These are phyloP conservation scores for Periphyllus acericola DNA, from an alignment of 2,888 invertebrate species.

Conservation along the genomic window DNA sequence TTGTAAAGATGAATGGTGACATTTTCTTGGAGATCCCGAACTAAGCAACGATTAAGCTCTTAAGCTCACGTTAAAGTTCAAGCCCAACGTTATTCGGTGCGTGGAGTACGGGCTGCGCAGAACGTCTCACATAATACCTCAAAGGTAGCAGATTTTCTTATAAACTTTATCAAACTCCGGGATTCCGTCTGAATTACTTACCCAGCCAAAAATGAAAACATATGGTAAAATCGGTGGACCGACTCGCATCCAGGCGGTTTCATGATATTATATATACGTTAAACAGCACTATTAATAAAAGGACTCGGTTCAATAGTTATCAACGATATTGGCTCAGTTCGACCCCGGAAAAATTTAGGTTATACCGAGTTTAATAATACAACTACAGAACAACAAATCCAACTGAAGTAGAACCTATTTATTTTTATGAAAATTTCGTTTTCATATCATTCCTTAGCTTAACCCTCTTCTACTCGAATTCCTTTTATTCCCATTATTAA, in stretches of 20 bases:
- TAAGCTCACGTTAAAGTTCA: constrained; percentile 51
- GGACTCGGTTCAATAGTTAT: not conserved
- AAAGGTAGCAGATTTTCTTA: constrained; percentile 43
- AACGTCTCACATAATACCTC: constrained; percentile 32
- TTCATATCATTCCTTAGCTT: not conserved
- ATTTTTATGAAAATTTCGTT: constrained; percentile 6
- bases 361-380: not conserved
- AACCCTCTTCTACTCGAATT: not conserved
- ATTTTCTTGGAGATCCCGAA: constrained; percentile 12
- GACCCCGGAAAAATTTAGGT: not conserved
- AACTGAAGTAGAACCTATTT: not conserved
- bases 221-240: not conserved
- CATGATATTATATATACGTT: no score
- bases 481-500: not conserved
- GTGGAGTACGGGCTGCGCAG: not conserved
- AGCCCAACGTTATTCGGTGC: not conserved
- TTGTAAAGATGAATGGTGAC: constrained; percentile 47
- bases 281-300: not conserved
- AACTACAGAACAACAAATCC: not conserved
- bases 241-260: no score
- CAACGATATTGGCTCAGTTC: not conserved
- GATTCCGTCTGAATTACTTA: not conserved
- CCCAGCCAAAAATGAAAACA: not conserved
- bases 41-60: constrained; percentile 55
- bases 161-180: constrained; percentile 29